Conservation (phyloP, 1,140 invertebrate genomes). For the Epicauta chinensis region DNA sequence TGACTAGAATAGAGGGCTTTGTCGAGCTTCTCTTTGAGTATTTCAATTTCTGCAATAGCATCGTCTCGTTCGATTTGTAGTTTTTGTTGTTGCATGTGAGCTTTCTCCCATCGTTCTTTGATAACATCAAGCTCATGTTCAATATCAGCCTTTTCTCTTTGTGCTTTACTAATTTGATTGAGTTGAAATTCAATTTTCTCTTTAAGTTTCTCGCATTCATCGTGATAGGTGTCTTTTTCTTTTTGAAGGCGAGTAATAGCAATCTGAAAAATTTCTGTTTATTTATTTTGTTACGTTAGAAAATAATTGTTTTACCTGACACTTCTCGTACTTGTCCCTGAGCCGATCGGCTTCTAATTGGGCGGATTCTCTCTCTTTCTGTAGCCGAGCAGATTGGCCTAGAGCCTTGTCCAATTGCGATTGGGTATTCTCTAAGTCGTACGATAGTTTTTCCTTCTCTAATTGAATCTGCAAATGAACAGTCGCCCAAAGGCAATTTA, state of each 20-base stretch:
- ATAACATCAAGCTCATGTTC: constrained; percentile 79
- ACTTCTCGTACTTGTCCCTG: constrained; percentile 83
- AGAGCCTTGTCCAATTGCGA: constrained; percentile 84
- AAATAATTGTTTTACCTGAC: constrained; percentile 55
- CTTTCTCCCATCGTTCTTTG: constrained; percentile 83
- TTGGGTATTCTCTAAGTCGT: constrained; percentile 84
- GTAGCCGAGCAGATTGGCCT: constrained; percentile 75
- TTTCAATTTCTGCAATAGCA: constrained; percentile 74
- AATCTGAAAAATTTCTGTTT: constrained; percentile 42
- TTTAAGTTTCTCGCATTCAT: constrained; percentile 73
- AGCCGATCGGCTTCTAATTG: constrained; percentile 78
- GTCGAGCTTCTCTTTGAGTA: constrained; percentile 83
- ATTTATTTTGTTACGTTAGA: neutral
- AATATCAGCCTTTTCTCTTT: constrained; percentile 76
- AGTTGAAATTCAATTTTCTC: constrained; percentile 74
- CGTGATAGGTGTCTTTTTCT: constrained; percentile 73
- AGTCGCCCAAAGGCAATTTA: no score
- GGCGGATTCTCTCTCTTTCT: constrained; percentile 82
- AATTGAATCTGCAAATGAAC: constrained; percentile 63
- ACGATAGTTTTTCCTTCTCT: constrained; percentile 82
- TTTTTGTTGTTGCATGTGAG: constrained; percentile 76
- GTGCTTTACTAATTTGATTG: constrained; percentile 71
- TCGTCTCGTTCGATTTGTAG: constrained; percentile 81
- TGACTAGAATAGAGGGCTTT: constrained; percentile 72
- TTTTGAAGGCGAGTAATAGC: constrained; percentile 76